These are phyloP conservation scores for Phrynocephalus forsythii DNA, from an alignment of 2,797 vertebrate genomes.

Conservation along the genomic window DNA sequence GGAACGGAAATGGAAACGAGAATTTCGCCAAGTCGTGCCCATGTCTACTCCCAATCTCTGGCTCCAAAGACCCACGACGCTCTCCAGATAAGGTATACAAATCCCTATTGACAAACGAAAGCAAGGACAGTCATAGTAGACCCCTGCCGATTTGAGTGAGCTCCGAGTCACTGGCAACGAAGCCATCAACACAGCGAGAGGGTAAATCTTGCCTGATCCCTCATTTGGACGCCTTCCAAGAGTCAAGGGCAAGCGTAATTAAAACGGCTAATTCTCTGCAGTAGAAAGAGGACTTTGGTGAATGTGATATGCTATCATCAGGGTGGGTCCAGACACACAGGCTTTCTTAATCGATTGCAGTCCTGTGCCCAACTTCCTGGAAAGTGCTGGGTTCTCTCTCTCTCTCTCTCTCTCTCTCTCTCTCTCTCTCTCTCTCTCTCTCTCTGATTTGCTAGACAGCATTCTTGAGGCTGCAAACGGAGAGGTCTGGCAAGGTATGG, in stretches of 20 bases:
- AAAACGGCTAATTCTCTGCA: background rate
- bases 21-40: too few relatives aligned
- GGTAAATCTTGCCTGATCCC: background rate
- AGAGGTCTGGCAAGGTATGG: background rate
- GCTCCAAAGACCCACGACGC: background rate
- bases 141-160: background rate
- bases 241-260: constrained; percentile 11
- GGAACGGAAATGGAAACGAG: too few relatives aligned
- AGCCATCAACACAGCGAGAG: background rate
- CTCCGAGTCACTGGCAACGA: background rate
- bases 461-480: background rate
- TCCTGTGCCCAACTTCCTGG: background rate
- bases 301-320: background rate
- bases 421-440: too few relatives aligned
- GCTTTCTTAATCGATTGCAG: background rate
- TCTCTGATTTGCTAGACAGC: too few relatives aligned
- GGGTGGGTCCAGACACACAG: background rate
- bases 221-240: background rate
- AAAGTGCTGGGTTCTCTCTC: background rate
- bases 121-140: background rate
- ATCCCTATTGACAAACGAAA: background rate
- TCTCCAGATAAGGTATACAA: background rate
- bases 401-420: too few relatives aligned
- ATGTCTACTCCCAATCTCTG: too few relatives aligned
- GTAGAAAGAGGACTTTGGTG: background rate